A percentile compares a stretch with the other conserved stretches of the same genome.
Conservation (phyloP, 2,113 vertebrate genomes). For the Oreochromis tanganicae region DNA sequence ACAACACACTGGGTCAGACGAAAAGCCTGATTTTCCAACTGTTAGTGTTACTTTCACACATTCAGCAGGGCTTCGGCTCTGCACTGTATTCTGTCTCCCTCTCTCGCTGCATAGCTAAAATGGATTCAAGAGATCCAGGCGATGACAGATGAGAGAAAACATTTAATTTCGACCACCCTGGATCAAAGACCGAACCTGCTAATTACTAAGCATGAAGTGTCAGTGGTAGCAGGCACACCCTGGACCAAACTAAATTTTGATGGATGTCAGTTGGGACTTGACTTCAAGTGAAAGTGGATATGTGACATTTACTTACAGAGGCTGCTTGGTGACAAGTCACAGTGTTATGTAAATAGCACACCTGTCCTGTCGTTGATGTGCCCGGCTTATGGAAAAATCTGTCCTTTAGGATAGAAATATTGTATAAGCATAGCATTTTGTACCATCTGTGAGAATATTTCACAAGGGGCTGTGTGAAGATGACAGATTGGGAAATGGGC, state of each 20-base stretch:
- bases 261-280: slow-evolving; percentile 60
- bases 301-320: slow-evolving; percentile 73
- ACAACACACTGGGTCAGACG: background rate
- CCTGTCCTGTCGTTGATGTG: slow-evolving; percentile 57
- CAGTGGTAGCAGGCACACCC: slow-evolving; percentile 30
- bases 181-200: slow-evolving; percentile 52
- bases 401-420: slow-evolving; percentile 41
- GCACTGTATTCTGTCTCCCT: background rate
- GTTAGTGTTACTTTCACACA: background rate
- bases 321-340: slow-evolving; percentile 37
- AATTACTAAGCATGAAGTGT: slow-evolving; percentile 50
- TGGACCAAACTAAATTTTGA: slow-evolving; percentile 55
- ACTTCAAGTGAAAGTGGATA: slow-evolving; percentile 53
- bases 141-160: slow-evolving; percentile 38
- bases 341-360: slow-evolving; percentile 74
- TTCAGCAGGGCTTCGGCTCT: background rate
- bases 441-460: slow-evolving; percentile 45
- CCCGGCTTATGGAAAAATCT: slow-evolving; percentile 51
- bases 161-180: slow-evolving; percentile 46
- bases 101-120: background rate
- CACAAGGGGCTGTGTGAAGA: background rate
- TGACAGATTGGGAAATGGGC: background rate
- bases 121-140: background rate
- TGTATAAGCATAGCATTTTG: slow-evolving; percentile 23
- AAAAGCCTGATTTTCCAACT: background rate